These are phyloP conservation scores for Drusus annulatus DNA, from an alignment of 1,140 invertebrate species.

Conservation along the genomic window DNA sequence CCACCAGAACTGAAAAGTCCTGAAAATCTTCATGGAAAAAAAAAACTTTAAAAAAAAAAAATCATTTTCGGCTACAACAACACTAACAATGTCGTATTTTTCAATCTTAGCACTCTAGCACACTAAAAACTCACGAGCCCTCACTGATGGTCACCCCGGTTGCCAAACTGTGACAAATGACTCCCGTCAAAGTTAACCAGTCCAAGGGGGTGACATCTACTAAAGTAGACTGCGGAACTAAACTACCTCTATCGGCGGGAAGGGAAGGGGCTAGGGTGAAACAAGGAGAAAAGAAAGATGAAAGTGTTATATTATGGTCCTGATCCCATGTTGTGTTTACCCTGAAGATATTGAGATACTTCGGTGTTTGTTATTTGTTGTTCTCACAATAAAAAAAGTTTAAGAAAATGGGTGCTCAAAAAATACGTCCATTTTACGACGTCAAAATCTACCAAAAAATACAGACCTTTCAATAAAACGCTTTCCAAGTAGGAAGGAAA, in stretches of 20 bases:
- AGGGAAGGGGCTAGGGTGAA: background rate
- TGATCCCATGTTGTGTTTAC: conserved; percentile 11
- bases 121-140: too few species aligned
- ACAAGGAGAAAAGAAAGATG: background rate
- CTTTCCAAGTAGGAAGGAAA: background rate
- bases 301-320: conserved; percentile 27
- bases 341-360: conserved; percentile 5
- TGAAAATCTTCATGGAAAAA: too few species aligned
- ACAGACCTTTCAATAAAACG: background rate
- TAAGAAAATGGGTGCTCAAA: too few species aligned
- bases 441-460: too few species aligned
- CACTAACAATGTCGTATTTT: too few species aligned
- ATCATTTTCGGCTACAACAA: too few species aligned
- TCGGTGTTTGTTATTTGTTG: background rate
- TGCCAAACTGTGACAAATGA: conserved; percentile 33
- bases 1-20: too few species aligned
- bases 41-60: too few species aligned
- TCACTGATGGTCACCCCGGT: conserved; percentile 16
- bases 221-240: background rate
- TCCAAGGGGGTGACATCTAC: conserved; percentile 29
- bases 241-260: background rate
- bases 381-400: conserved; percentile 5
- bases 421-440: too few species aligned
- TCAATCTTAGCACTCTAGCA: too few species aligned
- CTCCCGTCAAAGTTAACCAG: conserved; percentile 35